Base-by-base conservation (phyloP, 2,888 invertebrate genomes). In the Choristoneura rosaceana region DNA sequence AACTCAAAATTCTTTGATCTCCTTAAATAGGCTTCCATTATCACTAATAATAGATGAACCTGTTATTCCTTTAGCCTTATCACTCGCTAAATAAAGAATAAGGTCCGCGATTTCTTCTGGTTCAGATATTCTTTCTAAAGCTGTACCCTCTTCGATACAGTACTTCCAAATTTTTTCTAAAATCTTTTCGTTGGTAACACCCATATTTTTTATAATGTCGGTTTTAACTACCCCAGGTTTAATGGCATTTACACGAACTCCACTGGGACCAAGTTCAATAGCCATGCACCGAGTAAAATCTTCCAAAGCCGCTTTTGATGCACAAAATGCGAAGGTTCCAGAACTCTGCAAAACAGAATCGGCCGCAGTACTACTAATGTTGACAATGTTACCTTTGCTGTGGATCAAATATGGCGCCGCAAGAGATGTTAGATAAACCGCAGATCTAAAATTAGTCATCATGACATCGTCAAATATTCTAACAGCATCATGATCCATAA, bases 191-290 rank as follows among this genome's bases (percentile, higher is more conserved):
- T 96, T 96, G 12, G 95, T 94, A 69, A 95, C 95, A 78, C 97
- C 96, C 75, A 98, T 98, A 87, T 77, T 77, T 52, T 64, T 71
- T 12, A 77, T 10, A 14, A 79, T 71, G 38, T 78, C 73, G 47
- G 98, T 98, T 3, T 96, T 83, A 2, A 96, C 96, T 0, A 98
- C 98, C 15, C 98, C 98, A 12, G 98, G 98, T 88, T 97, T 97
- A 0, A 98, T 97, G 65, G 96, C 94, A 87, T 98, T 98, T 0
- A 97, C 97, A 61, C 98, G 92, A 0, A 98, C 96, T 75, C 96
- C 95, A 82, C 96, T 96, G 0, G 94, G 76, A 41, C 96, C 97
- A 69, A 97, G 88, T 79, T 97, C 98, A 55, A 98, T 88, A 4
- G 98, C 98, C 4, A 96, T 92, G 84, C 97, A 97, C 81, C 96